phyloP scores from a whole-genome alignment of 2,888 invertebrate species.

The Belgica antarctica region DNA sequence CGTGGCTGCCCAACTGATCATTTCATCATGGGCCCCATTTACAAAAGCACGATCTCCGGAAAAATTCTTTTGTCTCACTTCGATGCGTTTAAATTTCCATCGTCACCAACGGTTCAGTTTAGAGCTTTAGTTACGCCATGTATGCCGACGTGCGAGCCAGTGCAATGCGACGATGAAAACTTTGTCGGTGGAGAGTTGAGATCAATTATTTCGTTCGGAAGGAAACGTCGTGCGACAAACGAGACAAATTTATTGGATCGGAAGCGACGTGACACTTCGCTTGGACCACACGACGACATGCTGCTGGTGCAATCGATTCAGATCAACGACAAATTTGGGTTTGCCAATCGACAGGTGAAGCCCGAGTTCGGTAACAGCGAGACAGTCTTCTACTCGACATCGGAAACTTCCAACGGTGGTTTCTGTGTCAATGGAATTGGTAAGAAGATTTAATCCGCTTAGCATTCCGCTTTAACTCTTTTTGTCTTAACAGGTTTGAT shows the following conservation, averaged over 20 bases:
- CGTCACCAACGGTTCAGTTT: conserved; percentile 92
- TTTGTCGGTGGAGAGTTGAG: conserved; percentile 72
- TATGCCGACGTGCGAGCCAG: conserved; percentile 86
- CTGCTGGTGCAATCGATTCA: conserved; percentile 86
- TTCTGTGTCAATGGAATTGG: conserved; percentile 56
- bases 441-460: conserved; percentile 46
- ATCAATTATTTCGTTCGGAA: conserved; percentile 79
- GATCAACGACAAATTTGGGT: conserved; percentile 89
- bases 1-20: conserved; percentile 91
- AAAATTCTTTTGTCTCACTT: conserved; percentile 86
- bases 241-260: conserved; percentile 47
- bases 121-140: conserved; percentile 92
- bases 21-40: conserved; percentile 89
- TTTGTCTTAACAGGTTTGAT: conserved; percentile 67
- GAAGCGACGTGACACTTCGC: conserved; percentile 49
- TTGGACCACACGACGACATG: conserved; percentile 70
- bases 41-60: conserved; percentile 74
- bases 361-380: conserved; percentile 59
- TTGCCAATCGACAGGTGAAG: conserved; percentile 67
- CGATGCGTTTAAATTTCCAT: conserved; percentile 95
- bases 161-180: conserved; percentile 82
- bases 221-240: conserved; percentile 67
- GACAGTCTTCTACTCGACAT: conserved; percentile 68
- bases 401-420: conserved; percentile 54
- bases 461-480: background rate